These are phyloP conservation scores for Dysidea cf. avara DNA, from an alignment of 37 sponge, comb jelly and placozoan species.

Conservation along the genomic window DNA sequence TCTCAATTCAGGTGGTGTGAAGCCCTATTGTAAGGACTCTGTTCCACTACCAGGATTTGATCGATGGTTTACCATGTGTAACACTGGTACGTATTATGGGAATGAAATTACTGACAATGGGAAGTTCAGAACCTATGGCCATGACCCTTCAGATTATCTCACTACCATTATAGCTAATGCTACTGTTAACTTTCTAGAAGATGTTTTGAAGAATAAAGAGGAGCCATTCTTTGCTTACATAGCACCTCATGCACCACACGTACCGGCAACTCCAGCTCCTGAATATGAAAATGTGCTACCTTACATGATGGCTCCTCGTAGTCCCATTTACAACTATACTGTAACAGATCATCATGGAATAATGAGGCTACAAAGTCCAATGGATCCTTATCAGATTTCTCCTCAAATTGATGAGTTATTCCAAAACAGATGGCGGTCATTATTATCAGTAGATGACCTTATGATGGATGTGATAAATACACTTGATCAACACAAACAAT, in stretches of 20 bases:
- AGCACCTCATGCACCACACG: slow-evolving; percentile 80
- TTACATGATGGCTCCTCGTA: slow-evolving; percentile 57
- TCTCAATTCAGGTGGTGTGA: slow-evolving; percentile 46
- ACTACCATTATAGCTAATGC: slow-evolving; percentile 69
- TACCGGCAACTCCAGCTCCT: slow-evolving; percentile 82
- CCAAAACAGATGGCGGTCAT: slow-evolving; percentile 58
- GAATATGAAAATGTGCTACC: slow-evolving; percentile 55
- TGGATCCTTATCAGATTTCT: slow-evolving; percentile 16
- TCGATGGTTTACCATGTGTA: slow-evolving; percentile 63
- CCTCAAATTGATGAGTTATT: slow-evolving; percentile 56
- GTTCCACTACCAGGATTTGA: slow-evolving; percentile 57
- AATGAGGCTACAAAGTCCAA: slow-evolving; percentile 46
- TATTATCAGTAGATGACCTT: slow-evolving; percentile 86
- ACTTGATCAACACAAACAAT: slow-evolving; percentile 20
- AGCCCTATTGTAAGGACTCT: slow-evolving; percentile 25
- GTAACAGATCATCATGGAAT: slow-evolving; percentile 72
- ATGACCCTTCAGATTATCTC: slow-evolving; percentile 58
- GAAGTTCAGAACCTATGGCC: slow-evolving; percentile 21
- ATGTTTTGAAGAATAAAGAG: slow-evolving; percentile 16
- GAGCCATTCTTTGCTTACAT: slow-evolving; percentile 74
- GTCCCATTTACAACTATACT: slow-evolving; percentile 70
- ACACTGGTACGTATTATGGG: slow-evolving; percentile 53
- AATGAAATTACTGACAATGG: slow-evolving; percentile 53
- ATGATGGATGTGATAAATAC: slow-evolving; percentile 30
- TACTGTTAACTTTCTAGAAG: slow-evolving; percentile 42